phyloP scores from a whole-genome alignment of 2,113 vertebrate genomes.

The Muntiacus muntjak region DNA sequence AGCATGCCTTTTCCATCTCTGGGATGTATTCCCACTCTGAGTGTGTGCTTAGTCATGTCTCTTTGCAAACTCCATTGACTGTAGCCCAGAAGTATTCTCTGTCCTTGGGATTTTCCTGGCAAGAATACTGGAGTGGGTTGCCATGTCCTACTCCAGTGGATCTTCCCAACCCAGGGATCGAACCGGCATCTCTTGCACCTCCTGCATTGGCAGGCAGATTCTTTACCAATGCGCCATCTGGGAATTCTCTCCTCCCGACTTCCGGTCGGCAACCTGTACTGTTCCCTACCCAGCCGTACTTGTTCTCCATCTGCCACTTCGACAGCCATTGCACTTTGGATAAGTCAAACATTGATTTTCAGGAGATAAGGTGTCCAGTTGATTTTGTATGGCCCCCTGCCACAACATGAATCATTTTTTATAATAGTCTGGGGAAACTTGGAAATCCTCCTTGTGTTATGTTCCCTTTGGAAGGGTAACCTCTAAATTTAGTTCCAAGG shows the following conservation, averaged over 20 bases:
- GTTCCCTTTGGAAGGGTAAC: neutral
- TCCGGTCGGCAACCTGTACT: neutral
- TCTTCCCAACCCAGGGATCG: neutral
- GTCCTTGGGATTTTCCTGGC: neutral
- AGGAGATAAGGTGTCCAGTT: neutral
- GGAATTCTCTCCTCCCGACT: neutral
- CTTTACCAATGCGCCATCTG: fast-evolving
- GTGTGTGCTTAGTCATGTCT: neutral
- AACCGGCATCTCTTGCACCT: neutral
- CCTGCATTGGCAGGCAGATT: neutral
- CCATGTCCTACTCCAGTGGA: neutral
- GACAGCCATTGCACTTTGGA: neutral
- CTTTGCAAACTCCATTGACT: neutral
- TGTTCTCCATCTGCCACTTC: neutral
- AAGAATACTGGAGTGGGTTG: neutral
- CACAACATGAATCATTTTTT: neutral
- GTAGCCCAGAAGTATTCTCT: neutral
- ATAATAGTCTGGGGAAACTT: neutral
- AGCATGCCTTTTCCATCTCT: neutral
- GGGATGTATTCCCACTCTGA: neutral
- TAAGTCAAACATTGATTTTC: neutral
- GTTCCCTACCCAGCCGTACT: neutral
- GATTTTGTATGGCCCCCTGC: neutral
- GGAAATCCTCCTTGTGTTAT: neutral
- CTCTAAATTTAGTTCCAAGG: neutral